phyloP scores from a whole-genome alignment of 2,888 invertebrate genomes.

The Sinopyrophorus schimmeli region DNA sequence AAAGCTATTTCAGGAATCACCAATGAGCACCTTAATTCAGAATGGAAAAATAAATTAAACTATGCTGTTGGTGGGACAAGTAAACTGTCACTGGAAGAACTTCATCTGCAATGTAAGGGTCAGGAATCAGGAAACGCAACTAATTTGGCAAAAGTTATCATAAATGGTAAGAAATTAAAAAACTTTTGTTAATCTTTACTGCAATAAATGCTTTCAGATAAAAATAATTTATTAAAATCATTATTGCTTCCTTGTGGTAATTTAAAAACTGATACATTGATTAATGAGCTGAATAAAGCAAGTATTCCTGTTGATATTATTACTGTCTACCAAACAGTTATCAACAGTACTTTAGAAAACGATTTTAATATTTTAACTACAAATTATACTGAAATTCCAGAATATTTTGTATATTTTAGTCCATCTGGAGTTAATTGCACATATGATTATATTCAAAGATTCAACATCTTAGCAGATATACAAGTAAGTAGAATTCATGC shows the following conservation, averaged over 20 bases:
- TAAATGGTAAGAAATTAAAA: slow-evolving; percentile 52
- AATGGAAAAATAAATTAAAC: slow-evolving; percentile 58
- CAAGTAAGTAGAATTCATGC: no score
- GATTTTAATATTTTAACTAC: slow-evolving; percentile 52
- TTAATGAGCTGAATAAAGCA: slow-evolving; percentile 52
- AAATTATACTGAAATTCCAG: slow-evolving; percentile 51
- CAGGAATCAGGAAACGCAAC: slow-evolving; percentile 61
- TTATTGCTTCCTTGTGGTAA: slow-evolving; percentile 63
- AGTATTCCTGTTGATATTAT: slow-evolving; percentile 56
- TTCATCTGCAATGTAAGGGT: slow-evolving; percentile 58
- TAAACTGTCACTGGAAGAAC: slow-evolving; percentile 52
- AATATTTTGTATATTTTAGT: slow-evolving; percentile 62
- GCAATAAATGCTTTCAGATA: slow-evolving; percentile 46
- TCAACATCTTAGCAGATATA: not conserved
- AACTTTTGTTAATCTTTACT: slow-evolving; percentile 26
- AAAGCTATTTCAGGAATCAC: slow-evolving; percentile 60
- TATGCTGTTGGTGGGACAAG: slow-evolving; percentile 62
- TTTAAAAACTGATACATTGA: slow-evolving; percentile 58
- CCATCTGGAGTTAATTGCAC: slow-evolving; percentile 61
- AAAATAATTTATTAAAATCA: slow-evolving; percentile 49
- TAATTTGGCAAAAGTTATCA: slow-evolving; percentile 57
- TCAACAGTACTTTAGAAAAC: slow-evolving; percentile 55
- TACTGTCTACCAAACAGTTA: slow-evolving; percentile 60
- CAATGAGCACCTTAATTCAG: slow-evolving; percentile 46
- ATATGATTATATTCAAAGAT: slow-evolving; percentile 35